These are phyloP conservation scores for Cordylochernes scorpioides DNA, from an alignment of 2,888 invertebrate genomes.

Conservation along the genomic window DNA sequence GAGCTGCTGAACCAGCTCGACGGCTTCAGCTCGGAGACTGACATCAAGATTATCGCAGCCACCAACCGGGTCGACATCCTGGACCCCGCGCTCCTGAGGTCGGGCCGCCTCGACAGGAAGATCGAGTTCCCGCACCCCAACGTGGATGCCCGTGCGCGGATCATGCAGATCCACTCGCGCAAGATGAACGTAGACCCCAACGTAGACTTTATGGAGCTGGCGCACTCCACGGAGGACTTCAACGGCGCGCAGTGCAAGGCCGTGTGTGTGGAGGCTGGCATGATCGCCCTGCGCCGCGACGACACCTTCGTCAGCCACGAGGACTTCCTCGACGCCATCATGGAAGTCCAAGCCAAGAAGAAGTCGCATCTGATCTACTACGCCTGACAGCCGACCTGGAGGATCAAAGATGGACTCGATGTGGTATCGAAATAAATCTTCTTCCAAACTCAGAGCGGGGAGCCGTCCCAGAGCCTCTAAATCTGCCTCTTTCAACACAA, in stretches of 20 bases:
- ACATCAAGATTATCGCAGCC: constrained; percentile 94
- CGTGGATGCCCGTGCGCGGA: constrained; percentile 88
- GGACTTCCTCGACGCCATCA: constrained; percentile 3
- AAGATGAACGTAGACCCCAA: constrained; percentile 71
- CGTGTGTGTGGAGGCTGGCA: constrained; percentile 4
- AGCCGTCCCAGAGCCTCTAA: no score
- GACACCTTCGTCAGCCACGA: constrained; percentile 3
- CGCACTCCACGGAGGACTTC: constrained; percentile 90
- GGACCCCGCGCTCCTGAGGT: constrained; percentile 83
- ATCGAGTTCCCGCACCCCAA: constrained; percentile 98
- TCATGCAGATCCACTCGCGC: constrained; percentile 51
- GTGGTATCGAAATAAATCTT: no score
- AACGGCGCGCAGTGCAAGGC: constrained; percentile 27
- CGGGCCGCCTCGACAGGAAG: constrained; percentile 87
- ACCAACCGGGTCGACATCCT: constrained; percentile 95
- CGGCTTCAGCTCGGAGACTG: constrained; percentile 87
- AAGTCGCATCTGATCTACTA: no score
- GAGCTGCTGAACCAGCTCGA: constrained; percentile 90
- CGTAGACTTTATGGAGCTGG: constrained; percentile 39
- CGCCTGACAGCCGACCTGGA: no score
- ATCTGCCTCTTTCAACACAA: no score
- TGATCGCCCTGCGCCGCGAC: constrained; percentile 2
- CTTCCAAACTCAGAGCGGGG: no score
- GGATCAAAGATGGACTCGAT: no score
- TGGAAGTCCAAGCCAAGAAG: constrained; percentile 56